Percentiles rank a stretch among this genome's conserved stretches.
These are phyloP conservation scores for Lysiphlebus fabarum DNA, from an alignment of 1,140 invertebrate genomes.

Conservation along the genomic window DNA sequence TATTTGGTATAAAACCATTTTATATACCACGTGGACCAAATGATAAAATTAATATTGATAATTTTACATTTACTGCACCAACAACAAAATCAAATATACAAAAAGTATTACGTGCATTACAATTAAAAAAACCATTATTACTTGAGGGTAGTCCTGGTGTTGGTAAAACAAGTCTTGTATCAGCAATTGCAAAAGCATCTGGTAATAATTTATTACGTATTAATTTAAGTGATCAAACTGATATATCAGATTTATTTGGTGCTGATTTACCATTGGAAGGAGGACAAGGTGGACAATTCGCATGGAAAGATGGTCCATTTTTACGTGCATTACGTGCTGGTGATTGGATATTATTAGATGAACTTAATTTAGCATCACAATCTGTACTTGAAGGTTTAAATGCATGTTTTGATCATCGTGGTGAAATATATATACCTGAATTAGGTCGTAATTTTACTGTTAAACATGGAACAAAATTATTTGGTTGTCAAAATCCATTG, in stretches of 20 bases:
- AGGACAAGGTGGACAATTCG: slow-evolving; percentile 78
- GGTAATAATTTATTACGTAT: slow-evolving; percentile 85
- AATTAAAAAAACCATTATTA: slow-evolving; percentile 87
- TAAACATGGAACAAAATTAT: slow-evolving; percentile 76
- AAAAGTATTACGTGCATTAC: slow-evolving; percentile 81
- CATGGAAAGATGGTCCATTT: slow-evolving; percentile 95
- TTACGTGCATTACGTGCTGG: slow-evolving; percentile 87
- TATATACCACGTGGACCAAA: slow-evolving; percentile 60
- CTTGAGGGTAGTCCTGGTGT: slow-evolving; percentile 97
- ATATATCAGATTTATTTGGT: slow-evolving; percentile 96
- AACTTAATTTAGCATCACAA: slow-evolving; percentile 97
- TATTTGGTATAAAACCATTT: slow-evolving; percentile 73
- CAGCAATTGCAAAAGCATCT: slow-evolving; percentile 83
- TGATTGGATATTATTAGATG: slow-evolving; percentile 97
- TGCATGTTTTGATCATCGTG: slow-evolving; percentile 96
- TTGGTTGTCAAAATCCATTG: slow-evolving; percentile 98
- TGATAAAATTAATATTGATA: slow-evolving; percentile 30
- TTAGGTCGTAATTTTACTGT: slow-evolving; percentile 79
- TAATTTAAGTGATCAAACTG: slow-evolving; percentile 98
- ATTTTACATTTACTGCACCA: slow-evolving; percentile 76
- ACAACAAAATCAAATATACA: slow-evolving; percentile 82
- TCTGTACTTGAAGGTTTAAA: slow-evolving; percentile 97
- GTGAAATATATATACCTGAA: slow-evolving; percentile 95
- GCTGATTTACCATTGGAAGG: slow-evolving; percentile 95
- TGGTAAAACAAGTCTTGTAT: slow-evolving; percentile 94